phyloP scores from a whole-genome alignment of 2,113 vertebrate genomes.

The Rhizomys pruinosus region DNA sequence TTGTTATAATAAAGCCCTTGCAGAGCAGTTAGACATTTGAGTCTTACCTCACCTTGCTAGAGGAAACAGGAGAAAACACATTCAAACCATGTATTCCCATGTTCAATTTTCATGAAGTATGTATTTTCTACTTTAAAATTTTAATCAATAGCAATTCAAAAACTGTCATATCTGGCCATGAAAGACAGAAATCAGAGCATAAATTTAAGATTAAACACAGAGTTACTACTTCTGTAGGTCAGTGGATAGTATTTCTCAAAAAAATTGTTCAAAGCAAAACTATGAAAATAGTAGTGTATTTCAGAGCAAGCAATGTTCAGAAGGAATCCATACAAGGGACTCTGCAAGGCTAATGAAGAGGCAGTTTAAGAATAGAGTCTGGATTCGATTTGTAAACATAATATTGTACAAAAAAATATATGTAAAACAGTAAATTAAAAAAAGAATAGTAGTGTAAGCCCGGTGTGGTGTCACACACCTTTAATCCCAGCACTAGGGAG shows the following conservation, averaged over 20 bases:
- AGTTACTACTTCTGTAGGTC: conserved; percentile 1
- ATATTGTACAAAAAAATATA: too few relatives aligned
- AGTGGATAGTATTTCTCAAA: conserved; percentile 37
- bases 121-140: conserved; percentile 44
- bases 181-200: conserved; percentile 38
- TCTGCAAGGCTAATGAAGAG: conserved; percentile 37
- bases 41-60: conserved; percentile 98
- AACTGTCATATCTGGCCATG: conserved; percentile 32
- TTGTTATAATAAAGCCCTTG: conserved; percentile 99
- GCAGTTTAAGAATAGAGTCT: too few relatives aligned
- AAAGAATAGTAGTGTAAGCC: too few relatives aligned
- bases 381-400: too few relatives aligned
- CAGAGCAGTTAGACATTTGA: conserved; percentile 98
- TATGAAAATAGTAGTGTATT: not conserved
- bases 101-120: conserved; percentile 41
- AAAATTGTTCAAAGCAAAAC: conserved; percentile 49
- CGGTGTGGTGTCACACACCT: too few relatives aligned
- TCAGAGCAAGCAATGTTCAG: conserved; percentile 9
- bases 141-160: conserved; percentile 9
- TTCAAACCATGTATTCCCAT: conserved; percentile 66
- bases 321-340: conserved; percentile 29
- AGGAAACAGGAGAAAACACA: conserved; percentile 76
- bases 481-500: too few relatives aligned
- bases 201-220: conserved; percentile 5
- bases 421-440: too few relatives aligned